A percentile compares a stretch with the other conserved stretches of the same genome.
phyloP scores from a whole-genome alignment of 2,113 vertebrate species.

The Actinemys pallida region DNA sequence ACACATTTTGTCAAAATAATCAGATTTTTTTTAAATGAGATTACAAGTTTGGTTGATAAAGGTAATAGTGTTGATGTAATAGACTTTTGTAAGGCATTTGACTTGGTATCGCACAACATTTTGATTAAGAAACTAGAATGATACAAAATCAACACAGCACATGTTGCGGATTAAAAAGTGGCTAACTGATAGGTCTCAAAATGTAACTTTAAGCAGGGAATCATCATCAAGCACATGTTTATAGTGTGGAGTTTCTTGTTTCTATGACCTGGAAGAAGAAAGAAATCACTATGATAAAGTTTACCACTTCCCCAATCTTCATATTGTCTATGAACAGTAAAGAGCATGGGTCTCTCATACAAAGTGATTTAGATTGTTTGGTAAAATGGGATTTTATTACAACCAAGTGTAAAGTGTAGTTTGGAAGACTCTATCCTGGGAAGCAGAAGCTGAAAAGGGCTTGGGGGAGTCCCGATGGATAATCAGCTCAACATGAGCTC shows the following conservation, averaged over 20 bases:
- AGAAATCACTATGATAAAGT: too few species aligned
- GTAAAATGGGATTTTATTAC: too few species aligned
- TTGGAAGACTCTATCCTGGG: neutral
- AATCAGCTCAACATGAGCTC: neutral
- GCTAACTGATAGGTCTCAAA: neutral
- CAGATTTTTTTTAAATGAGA: neutral
- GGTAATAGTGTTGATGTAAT: neutral
- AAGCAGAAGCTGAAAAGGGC: neutral
- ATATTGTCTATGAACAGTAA: too few species aligned
- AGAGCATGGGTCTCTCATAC: too few species aligned
- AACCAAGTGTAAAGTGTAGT: neutral
- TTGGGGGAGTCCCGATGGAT: neutral
- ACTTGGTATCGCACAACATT: fast-evolving
- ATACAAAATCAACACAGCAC: neutral
- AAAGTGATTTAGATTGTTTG: too few species aligned
- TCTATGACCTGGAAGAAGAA: neutral
- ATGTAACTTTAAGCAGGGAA: neutral
- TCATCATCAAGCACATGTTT: neutral
- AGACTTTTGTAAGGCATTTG: neutral
- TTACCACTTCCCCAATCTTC: too few species aligned
- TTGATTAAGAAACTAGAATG: neutral
- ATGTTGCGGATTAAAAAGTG: neutral
- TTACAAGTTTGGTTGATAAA: neutral
- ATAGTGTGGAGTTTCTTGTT: neutral
- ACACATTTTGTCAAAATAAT: neutral